Percentiles rank a stretch among this genome's conserved stretches.
Evolutionary conservation across 2,888 invertebrate species (phyloP).

Genomic region (Diloba caeruleocephala): DNA sequence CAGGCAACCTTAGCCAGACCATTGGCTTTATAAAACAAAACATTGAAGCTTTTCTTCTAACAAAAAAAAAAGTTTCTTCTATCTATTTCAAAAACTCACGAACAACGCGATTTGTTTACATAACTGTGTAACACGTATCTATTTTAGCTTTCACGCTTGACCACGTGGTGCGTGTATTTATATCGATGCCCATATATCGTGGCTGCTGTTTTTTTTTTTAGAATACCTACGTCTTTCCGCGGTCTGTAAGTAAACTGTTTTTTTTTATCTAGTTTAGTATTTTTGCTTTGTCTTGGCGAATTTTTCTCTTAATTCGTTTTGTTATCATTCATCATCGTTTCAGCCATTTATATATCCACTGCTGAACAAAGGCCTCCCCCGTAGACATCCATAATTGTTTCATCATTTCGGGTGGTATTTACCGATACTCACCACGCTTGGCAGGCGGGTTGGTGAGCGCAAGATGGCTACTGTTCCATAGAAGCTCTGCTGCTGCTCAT

Average conservation of each 20-base stretch:
- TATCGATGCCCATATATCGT: constrained; percentile 45
- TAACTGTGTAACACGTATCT: constrained; percentile 43
- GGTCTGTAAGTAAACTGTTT: constrained; percentile 3
- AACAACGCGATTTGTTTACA: constrained; percentile 49
- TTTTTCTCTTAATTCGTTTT: too few species aligned
- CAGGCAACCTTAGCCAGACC: background rate
- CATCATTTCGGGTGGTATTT: too few species aligned
- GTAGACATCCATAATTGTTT: too few species aligned
- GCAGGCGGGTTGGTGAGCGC: too few species aligned
- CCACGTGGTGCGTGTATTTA: constrained; percentile 50
- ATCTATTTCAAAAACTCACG: constrained; percentile 26
- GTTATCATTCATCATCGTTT: too few species aligned
- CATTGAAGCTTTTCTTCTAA: constrained; percentile 19
- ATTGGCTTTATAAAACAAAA: constrained; percentile 20
- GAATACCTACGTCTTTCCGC: constrained; percentile 19
- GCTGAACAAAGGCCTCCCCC: too few species aligned
- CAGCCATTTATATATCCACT: too few species aligned
- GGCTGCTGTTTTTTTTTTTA: constrained; percentile 34
- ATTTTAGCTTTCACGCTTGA: constrained; percentile 44
- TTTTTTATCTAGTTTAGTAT: constrained; percentile 11
- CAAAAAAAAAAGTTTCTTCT: constrained; percentile 24
- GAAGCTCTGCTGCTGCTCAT: too few species aligned
- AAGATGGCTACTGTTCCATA: too few species aligned
- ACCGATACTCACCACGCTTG: too few species aligned
- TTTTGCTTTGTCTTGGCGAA: background rate